Percentiles rank a stretch among this genome's conserved stretches.
Evolutionary conservation across 2,888 invertebrate species (phyloP).

Genomic region (Dryobota labecula): DNA sequence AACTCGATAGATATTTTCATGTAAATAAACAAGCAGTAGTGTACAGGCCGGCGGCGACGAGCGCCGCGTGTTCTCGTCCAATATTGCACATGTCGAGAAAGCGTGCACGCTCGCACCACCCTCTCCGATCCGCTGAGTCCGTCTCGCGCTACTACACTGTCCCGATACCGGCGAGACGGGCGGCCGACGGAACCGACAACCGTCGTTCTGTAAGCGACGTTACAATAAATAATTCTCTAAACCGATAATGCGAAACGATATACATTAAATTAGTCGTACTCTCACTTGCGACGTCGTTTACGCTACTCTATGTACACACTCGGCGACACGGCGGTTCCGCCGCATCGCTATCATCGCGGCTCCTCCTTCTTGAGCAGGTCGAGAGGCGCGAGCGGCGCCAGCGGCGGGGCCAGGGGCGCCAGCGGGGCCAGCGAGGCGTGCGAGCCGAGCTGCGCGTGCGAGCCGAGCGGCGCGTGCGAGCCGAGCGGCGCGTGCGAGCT

Average conservation of each 20-base stretch:
- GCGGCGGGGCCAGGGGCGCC: constrained; percentile 90
- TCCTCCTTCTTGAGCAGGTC: constrained; percentile 92
- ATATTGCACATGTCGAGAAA: constrained; percentile 85
- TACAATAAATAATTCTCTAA: constrained; percentile 89
- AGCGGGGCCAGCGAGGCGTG: constrained; percentile 86
- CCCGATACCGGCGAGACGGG: constrained; percentile 69
- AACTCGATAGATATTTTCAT: constrained; percentile 89
- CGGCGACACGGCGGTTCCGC: constrained; percentile 65
- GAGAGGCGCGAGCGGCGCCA: constrained; percentile 86
- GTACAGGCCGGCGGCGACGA: constrained; percentile 80
- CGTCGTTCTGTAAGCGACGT: constrained; percentile 78
- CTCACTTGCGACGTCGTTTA: constrained; percentile 78
- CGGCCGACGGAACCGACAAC: constrained; percentile 53
- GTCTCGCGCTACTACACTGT: constrained; percentile 59
- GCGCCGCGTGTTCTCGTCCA: constrained; percentile 78
- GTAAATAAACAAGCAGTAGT: constrained; percentile 90
- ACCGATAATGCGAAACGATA: constrained; percentile 85
- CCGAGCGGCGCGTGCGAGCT: constrained; percentile 84
- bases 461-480: constrained; percentile 82
- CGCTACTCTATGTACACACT: constrained; percentile 75
- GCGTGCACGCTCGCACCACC: constrained; percentile 76
- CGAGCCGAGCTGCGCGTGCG: constrained; percentile 74
- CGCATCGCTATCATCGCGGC: constrained; percentile 88
- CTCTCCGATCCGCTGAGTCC: constrained; percentile 65
- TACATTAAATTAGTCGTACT: constrained; percentile 79